Base-by-base conservation (phyloP, 2,113 vertebrate species). In the Fulmarus glacialis region DNA sequence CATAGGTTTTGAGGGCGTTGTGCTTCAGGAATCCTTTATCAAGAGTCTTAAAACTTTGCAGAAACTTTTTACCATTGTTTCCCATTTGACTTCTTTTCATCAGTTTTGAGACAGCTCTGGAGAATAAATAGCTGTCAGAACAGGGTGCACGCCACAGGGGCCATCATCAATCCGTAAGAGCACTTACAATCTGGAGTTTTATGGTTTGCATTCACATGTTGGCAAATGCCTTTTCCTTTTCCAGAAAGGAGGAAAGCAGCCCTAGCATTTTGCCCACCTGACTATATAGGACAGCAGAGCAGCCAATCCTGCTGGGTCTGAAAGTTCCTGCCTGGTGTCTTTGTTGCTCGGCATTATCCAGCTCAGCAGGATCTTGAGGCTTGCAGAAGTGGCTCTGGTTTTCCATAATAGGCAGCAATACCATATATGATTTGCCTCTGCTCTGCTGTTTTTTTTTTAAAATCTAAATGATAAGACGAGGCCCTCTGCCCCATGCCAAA, bases 241-340 rank as follows among this genome's bases (percentile, higher is more conserved):
- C 50, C 63, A 36, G 81, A 52, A 55, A 32, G 42, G 15, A 72
- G 53, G 53, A 83, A 91, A 89, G 30, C 48, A 48, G n/a, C 12
- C 10, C 55, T 23, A 27, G 42, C 0, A 0, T 30, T 91, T 60
- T 2, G 0, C 40, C 58, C 20, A 26, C 50, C 73, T 72, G 48
- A 27, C 48, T 64, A 26, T 59, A 3, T 2, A 67, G 38, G 34
- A 40, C 64, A 79, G 59, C 67, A 77, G 59, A 78, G 34, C 3
- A 1, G 36, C 45, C 4, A 6, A 11, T 70, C 72, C 87, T 84
- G 77, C 53, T 87, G 92, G 67, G 12, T 58, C 52, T 68, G 52
- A 48, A 36, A 38, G 66, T 26, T 78, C 64, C 60, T 92, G 38
- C 66, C 66, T 86, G 29, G 40, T 75, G 48, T 53, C 59, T 77